Evolutionary conservation across 2,888 invertebrate genomes (phyloP).

Genomic region (Chalcosyrphus nemorum): DNA sequence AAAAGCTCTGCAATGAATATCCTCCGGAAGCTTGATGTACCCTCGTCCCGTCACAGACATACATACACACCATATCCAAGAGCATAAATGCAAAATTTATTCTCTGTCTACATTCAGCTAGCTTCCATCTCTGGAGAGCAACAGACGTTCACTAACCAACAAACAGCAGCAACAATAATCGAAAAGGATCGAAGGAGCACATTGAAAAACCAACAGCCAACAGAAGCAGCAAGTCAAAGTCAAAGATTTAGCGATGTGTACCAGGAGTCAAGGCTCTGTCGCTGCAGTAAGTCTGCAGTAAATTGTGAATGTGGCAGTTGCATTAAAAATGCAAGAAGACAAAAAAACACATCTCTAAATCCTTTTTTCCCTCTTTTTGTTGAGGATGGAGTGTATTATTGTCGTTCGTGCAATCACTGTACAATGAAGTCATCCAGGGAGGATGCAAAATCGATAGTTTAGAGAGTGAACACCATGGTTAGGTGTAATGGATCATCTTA

Average conservation of each 20-base stretch:
- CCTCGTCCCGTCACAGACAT: not conserved
- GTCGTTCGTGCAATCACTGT: constrained; percentile 10
- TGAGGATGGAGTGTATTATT: not conserved
- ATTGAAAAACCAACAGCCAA: not conserved
- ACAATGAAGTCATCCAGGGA: not conserved
- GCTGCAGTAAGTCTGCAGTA: constrained; percentile 48
- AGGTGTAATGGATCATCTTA: constrained; percentile 3
- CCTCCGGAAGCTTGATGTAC: not conserved
- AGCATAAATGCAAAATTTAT: constrained; percentile 32
- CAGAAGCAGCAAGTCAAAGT: constrained; percentile 31
- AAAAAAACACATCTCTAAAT: constrained; percentile 17
- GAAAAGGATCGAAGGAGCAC: constrained; percentile 10
- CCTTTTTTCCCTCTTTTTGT: not conserved
- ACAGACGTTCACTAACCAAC: constrained; percentile 1
- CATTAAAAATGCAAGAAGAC: constrained; percentile 39
- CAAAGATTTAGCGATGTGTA: constrained; percentile 39
- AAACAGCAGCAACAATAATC: constrained; percentile 5
- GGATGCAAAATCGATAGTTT: constrained; percentile 44
- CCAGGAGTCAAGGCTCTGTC: constrained; percentile 33
- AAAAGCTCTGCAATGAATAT: constrained; percentile 12
- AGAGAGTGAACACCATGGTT: constrained; percentile 34
- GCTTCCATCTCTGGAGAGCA: not conserved
- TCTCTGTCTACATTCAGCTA: constrained; percentile 19
- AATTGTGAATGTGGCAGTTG: constrained; percentile 54
- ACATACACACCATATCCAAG: not conserved